These are phyloP conservation scores for Betta splendens DNA, from an alignment of 2,797 vertebrate species.

Conservation along the genomic window DNA sequence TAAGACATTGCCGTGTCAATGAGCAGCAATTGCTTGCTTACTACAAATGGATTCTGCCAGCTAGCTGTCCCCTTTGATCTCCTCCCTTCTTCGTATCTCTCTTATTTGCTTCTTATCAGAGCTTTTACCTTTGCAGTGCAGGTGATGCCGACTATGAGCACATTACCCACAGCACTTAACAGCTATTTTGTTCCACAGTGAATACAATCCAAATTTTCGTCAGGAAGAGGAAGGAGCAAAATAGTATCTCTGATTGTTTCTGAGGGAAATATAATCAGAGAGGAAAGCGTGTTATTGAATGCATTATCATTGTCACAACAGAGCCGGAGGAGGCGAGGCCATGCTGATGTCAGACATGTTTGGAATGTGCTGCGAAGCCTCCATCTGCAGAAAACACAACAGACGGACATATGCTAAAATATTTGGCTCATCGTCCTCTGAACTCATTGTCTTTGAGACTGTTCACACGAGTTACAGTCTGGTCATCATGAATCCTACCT, in stretches of 20 bases:
- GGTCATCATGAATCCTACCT: too few species aligned
- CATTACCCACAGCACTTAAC: conserved; percentile 66
- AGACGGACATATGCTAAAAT: too few species aligned
- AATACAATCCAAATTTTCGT: conserved; percentile 48
- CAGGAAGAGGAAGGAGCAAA: conserved; percentile 23
- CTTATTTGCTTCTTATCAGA: conserved; percentile 14
- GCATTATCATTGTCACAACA: conserved; percentile 42
- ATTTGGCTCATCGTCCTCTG: too few species aligned
- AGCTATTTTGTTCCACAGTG: conserved; percentile 56
- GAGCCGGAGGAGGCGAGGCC: conserved; percentile 26
- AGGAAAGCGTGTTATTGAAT: conserved; percentile 54
- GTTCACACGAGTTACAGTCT: too few species aligned
- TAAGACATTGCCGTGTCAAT: conserved; percentile 73
- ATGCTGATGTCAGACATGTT: conserved; percentile 67
- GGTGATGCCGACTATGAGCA: conserved; percentile 50
- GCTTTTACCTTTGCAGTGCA: conserved; percentile 36
- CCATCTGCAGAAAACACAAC: conserved; percentile 33
- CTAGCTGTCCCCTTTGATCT: conserved; percentile 52
- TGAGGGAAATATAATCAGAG: conserved; percentile 50
- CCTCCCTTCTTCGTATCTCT: conserved; percentile 33
- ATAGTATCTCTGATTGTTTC: conserved; percentile 44
- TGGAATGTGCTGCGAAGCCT: conserved; percentile 37
- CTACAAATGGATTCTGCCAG: conserved; percentile 66
- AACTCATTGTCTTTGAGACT: too few species aligned
- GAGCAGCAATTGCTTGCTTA: conserved; percentile 71